Evolutionary conservation across 2,888 invertebrate genomes (phyloP), one percentile per base, ranked within the genome.

Genomic region (Drosophila flavopinicola): DNA sequence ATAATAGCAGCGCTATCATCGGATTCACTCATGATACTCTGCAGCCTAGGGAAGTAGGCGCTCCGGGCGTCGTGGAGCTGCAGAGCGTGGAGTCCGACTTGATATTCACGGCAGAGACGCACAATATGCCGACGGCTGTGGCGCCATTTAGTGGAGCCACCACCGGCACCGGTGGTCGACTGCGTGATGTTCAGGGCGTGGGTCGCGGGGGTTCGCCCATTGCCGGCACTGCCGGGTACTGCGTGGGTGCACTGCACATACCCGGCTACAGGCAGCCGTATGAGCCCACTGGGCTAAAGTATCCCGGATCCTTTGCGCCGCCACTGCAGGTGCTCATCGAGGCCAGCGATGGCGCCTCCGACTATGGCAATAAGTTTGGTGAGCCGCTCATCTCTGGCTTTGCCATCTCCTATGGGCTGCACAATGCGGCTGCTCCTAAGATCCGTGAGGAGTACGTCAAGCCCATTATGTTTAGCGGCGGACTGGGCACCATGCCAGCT

Each of bases 321-420:
- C 98, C 99, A 0, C 91, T 97, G 10, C 95, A 98, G 90, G 95
- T 99, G 38, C 94, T 97, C 15, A 94, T 99, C 24, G 98, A 99
- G 91, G 99, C 99, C 0, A 98, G 98, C 90, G 97, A 99, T 90
- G 99, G 99, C 1, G 99, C 99, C 2, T 98, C 98, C 0, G 99
- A 99, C 90, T 99, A 99, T 91, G 99, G 99, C 6, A 99, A 99
- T 91, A 99, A 99, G 92, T 99, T 99, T 92, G 99, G 99, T 0
- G 99, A 99, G 90, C 99, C 99, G 0, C 93, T 99, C 0, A 94
- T 99, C 68, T 92, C 93, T 85, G 99, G 99, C 5, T 99, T 99
- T 90, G 95, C 96, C 0, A 94, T 98, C 52, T 96, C 98, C 0
- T 99, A 97, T 90, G 99, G 99, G 1, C 91, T 96, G 88, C 92